Base-by-base conservation (phyloP, 2,113 vertebrate genomes). In the Orycteropus afer region DNA sequence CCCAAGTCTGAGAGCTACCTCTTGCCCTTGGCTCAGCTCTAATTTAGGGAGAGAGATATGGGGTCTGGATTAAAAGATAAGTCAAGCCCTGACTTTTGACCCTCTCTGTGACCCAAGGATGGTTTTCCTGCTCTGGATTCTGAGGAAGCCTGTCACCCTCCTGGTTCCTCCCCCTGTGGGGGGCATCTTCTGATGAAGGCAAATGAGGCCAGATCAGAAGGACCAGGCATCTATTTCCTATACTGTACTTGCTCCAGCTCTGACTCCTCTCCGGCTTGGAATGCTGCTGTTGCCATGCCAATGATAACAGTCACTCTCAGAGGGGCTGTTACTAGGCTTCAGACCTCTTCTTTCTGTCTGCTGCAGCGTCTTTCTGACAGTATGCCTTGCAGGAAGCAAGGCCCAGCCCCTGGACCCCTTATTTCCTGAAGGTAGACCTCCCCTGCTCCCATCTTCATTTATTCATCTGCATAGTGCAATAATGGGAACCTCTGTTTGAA, bases 191-290 rank as follows among this genome's bases (percentile, higher is more conserved):
- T 34, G 53, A 90, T 2, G 8, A 47, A 94, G 37, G 77, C 63
- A 86, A 95, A 89, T 37, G 53, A 94, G 51, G 32, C 79, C 89
- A 81, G 51, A 85, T 77, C 78, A 86, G 83, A 86, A 32, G 49
- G 23, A 79, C 12, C 0, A 0, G 25, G 32, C 67, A 18, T 59
- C 25, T 89, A 9, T 65, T 96, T 89, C 84, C 93, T 94, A 87
- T 87, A 42, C 42, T 63, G 55, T 49, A 89, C 80, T 80, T 87
- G 90, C 63, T 88, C 88, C 40, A 22, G 5, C 23, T 81, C 63
- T 84, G 86, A 37, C 45, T 87, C 83, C 51, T 34, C 14, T 82
- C 1, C 7, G 78, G 67, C 77, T 45, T 76, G 12, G 47, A 82
- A 77, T 81, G 86, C 22, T 89, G 53, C 92, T 49, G 7, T 93